phyloP scores from a whole-genome alignment of 2,888 invertebrate species.

The Onchidella celtica region DNA sequence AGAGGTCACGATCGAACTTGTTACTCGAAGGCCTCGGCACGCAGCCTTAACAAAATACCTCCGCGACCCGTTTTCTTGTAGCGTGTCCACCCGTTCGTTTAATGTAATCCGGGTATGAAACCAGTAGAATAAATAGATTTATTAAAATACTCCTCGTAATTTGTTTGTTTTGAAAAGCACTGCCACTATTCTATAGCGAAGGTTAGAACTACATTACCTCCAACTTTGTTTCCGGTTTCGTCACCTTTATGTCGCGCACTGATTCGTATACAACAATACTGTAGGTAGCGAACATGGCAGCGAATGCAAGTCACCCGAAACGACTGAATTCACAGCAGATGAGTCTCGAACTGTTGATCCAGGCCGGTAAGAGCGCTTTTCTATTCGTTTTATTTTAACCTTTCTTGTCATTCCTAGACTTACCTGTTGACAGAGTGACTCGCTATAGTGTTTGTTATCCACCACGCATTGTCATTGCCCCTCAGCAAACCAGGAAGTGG shows the following conservation, averaged over 20 bases:
- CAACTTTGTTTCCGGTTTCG: conserved; percentile 53
- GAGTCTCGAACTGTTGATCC: conserved; percentile 68
- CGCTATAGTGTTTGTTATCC: neutral
- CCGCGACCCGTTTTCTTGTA: conserved; percentile 3
- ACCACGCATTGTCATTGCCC: conserved; percentile 31
- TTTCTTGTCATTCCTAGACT: too few species aligned
- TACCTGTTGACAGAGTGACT: too few species aligned
- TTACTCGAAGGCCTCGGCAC: conserved; percentile 5
- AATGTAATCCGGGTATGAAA: too few species aligned
- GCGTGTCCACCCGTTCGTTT: neutral
- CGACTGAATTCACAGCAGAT: conserved; percentile 52
- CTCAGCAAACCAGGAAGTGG: conserved; percentile 71
- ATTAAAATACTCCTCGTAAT: too few species aligned
- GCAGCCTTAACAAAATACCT: neutral
- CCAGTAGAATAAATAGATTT: too few species aligned
- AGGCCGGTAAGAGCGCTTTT: conserved; percentile 68
- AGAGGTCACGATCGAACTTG: conserved; percentile 47
- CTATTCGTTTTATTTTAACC: neutral
- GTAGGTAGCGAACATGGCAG: conserved; percentile 55
- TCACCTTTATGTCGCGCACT: conserved; percentile 54
- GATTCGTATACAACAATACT: conserved; percentile 52
- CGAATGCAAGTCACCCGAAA: conserved; percentile 48
- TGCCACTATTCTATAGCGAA: too few species aligned
- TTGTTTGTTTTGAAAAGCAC: too few species aligned
- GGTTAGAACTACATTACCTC: conserved; percentile 30